Evolutionary conservation across 2,113 vertebrate species (phyloP).

Genomic region (Fulmarus glacialis): DNA sequence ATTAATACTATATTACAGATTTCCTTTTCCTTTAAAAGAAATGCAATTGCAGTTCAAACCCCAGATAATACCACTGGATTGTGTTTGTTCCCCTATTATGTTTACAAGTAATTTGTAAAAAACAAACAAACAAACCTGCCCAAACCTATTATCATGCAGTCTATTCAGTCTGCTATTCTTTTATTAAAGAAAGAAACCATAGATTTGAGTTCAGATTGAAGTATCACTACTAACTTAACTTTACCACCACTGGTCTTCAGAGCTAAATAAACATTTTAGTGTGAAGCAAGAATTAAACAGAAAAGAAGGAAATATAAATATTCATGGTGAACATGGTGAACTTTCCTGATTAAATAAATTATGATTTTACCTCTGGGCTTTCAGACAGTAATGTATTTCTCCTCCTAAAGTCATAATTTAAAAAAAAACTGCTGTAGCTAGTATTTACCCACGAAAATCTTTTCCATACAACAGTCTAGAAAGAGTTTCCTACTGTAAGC

Average conservation of each 20-base stretch:
- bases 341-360: background rate
- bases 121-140: background rate
- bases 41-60: background rate
- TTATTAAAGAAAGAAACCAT: conserved; percentile 3
- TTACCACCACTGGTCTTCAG: background rate
- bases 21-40: background rate
- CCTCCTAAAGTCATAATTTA: background rate
- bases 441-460: background rate
- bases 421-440: background rate
- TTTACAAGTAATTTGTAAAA: background rate
- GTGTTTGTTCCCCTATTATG: background rate
- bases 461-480: background rate
- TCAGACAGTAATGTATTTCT: background rate
- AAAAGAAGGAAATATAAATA: background rate
- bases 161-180: background rate
- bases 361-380: background rate
- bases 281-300: background rate
- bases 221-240: background rate
- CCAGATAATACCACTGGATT: background rate
- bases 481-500: background rate
- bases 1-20: background rate
- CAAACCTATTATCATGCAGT: background rate
- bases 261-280: background rate
- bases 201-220: background rate
- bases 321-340: background rate